These are phyloP conservation scores for Saccopteryx bilineata DNA, from an alignment of 2,113 vertebrate genomes.

Conservation along the genomic window DNA sequence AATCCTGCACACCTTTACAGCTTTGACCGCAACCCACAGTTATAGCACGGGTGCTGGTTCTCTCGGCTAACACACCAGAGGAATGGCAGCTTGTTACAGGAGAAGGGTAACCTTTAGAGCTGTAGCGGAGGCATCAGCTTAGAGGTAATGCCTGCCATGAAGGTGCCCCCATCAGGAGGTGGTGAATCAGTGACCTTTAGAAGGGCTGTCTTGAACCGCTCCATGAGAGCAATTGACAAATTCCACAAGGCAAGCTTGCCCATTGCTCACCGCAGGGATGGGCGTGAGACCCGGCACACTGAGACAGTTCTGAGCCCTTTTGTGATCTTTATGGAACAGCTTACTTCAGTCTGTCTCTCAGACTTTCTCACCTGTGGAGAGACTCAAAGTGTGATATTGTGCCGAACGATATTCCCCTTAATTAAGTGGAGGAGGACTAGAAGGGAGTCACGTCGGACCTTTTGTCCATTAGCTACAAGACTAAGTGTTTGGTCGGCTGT, in stretches of 20 bases:
- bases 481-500: neutral
- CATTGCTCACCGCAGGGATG: neutral
- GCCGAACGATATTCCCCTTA: neutral
- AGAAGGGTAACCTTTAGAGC: neutral
- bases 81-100: neutral
- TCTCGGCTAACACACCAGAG: neutral
- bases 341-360: neutral
- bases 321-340: neutral
- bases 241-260: neutral
- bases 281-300: too few relatives aligned
- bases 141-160: neutral
- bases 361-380: neutral
- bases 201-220: neutral
- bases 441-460: accelerated
- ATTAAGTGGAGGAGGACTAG: neutral
- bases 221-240: neutral
- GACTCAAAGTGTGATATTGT: neutral
- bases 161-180: neutral
- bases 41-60: accelerated
- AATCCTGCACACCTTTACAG: accelerated
- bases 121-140: neutral
- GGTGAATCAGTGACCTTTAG: too few relatives aligned
- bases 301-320: accelerated
- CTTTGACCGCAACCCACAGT: neutral
- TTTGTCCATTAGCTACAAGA: neutral